Evolutionary conservation across 53 echinoderm and acorn worm species (phyloP).

Genomic region (Astropecten irregularis): DNA sequence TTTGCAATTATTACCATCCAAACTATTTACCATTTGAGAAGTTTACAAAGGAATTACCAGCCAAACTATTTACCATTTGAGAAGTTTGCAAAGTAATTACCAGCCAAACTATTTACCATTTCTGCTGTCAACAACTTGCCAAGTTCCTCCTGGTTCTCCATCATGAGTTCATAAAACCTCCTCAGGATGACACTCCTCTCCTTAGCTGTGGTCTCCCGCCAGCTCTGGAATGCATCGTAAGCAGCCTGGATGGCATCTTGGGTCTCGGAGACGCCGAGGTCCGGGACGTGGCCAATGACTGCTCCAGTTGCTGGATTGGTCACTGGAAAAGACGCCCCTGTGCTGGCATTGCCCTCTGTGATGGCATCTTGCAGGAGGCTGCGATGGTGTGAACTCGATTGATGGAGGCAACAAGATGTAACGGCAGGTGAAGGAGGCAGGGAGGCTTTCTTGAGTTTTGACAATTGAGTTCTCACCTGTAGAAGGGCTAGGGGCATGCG

Average conservation of each 20-base stretch:
- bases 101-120: conserved; percentile 70
- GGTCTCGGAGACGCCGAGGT: conserved; percentile 69
- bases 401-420: background rate
- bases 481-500: background rate
- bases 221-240: conserved; percentile 70
- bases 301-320: conserved; percentile 84
- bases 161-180: conserved; percentile 67
- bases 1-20: too few species aligned
- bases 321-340: conserved; percentile 69
- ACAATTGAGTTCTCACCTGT: background rate
- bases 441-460: background rate
- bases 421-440: background rate
- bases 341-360: conserved; percentile 75
- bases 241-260: conserved; percentile 71
- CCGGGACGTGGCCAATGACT: conserved; percentile 57
- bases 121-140: conserved; percentile 84
- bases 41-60: too few species aligned
- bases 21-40: too few species aligned
- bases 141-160: conserved; percentile 72
- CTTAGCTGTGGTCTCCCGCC: conserved; percentile 80
- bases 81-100: too few species aligned
- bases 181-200: conserved; percentile 66
- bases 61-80: too few species aligned
- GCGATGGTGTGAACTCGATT: background rate
- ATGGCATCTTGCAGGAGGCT: conserved; percentile 57